Evolutionary conservation across 2,888 invertebrate species (phyloP).

Genomic region (Oxyscelio sp.): DNA sequence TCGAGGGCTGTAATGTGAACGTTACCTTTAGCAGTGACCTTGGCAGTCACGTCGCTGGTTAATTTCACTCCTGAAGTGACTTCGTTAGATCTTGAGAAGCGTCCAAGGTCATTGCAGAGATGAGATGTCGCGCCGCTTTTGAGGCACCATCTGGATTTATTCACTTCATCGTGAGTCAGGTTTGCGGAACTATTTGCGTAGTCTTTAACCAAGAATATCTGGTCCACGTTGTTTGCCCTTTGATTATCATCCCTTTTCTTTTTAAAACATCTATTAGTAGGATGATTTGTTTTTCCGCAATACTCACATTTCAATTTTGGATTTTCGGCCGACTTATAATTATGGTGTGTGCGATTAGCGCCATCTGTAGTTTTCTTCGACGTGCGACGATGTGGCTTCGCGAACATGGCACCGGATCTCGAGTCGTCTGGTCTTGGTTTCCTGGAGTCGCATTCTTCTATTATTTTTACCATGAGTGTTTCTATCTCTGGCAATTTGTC

Average conservation of each 20-base stretch:
- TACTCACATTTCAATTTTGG: too few relatives aligned
- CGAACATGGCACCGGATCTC: too few relatives aligned
- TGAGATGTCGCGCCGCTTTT: constrained; percentile 43
- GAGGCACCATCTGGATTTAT: constrained; percentile 20
- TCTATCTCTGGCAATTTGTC: not conserved
- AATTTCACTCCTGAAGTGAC: constrained; percentile 36
- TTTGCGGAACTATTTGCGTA: not conserved
- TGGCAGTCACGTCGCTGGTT: constrained; percentile 36
- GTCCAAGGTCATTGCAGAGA: constrained; percentile 17
- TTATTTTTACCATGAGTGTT: not conserved
- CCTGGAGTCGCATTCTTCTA: not conserved
- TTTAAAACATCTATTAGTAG: too few relatives aligned
- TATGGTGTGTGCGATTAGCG: too few relatives aligned
- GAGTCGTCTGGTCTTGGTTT: too few relatives aligned
- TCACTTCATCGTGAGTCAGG: not conserved
- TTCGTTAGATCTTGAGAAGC: not conserved
- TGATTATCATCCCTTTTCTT: too few relatives aligned
- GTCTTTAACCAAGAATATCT: too few relatives aligned
- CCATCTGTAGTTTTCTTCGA: too few relatives aligned
- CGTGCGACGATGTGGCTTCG: too few relatives aligned
- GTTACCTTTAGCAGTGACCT: constrained; percentile 52
- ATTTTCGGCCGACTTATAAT: too few relatives aligned
- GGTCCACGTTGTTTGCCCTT: too few relatives aligned
- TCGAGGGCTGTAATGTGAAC: constrained; percentile 23
- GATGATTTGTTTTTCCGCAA: too few relatives aligned